Percentiles rank a stretch among this genome's conserved stretches.
Evolutionary conservation across 1,140 invertebrate genomes (phyloP).

Genomic region (Sarcophaga bullata): DNA sequence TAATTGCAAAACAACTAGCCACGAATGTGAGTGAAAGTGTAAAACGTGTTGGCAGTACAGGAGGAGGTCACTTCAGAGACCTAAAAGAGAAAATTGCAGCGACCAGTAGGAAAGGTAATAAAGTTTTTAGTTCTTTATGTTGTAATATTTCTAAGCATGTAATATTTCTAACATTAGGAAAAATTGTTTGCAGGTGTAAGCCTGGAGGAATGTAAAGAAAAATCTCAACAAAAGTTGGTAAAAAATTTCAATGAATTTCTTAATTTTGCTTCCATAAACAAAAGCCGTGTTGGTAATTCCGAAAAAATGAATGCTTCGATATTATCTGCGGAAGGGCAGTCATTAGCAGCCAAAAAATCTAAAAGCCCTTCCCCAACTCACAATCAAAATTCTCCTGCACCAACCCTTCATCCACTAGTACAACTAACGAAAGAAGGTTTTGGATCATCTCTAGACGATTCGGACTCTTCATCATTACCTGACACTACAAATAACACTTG

Average conservation of each 20-base stretch:
- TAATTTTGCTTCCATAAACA: conserved; percentile 77
- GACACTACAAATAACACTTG: conserved; percentile 53
- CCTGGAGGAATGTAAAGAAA: conserved; percentile 42
- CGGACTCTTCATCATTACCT: conserved; percentile 66
- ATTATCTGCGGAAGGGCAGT: conserved; percentile 15
- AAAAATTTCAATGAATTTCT: conserved; percentile 87
- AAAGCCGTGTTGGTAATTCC: conserved; percentile 64
- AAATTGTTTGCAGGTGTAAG: background rate
- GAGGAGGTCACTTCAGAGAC: conserved; percentile 68
- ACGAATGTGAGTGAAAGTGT: conserved; percentile 57
- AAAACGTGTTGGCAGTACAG: conserved; percentile 58
- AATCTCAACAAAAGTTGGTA: conserved; percentile 72
- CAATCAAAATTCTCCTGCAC: conserved; percentile 46
- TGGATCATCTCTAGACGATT: conserved; percentile 66
- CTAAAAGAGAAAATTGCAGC: conserved; percentile 68
- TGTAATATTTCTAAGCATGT: background rate
- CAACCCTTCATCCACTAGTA: conserved; percentile 63
- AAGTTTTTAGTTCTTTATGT: background rate
- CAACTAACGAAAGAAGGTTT: conserved; percentile 64
- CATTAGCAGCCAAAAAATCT: background rate
- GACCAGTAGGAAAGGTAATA: conserved; percentile 58
- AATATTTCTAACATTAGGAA: background rate
- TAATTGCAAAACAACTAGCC: conserved; percentile 61
- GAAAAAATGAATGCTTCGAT: conserved; percentile 51
- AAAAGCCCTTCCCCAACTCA: conserved; percentile 44